Conservation (phyloP, 2,797 vertebrate genomes). For the Acanthurus leucopareius region DNA sequence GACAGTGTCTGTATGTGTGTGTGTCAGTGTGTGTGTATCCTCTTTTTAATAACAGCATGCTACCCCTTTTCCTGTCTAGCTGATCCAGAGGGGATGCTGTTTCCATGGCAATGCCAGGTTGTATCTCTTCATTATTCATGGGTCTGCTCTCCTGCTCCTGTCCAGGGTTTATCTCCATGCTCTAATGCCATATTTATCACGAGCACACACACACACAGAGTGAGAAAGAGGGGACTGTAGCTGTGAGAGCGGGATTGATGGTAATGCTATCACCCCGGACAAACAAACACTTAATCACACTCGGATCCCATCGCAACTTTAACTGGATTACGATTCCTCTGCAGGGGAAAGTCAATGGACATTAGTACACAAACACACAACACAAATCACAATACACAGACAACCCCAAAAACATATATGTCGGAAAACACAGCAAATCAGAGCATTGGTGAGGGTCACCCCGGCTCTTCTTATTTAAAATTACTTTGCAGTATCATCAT, state of each 20-base stretch:
- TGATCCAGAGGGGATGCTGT: conserved; percentile 73
- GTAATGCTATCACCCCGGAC: conserved; percentile 64
- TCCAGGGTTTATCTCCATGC: conserved; percentile 77
- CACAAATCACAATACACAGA: conserved; percentile 30
- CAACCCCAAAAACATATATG: conserved; percentile 12
- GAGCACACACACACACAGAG: conserved; percentile 45
- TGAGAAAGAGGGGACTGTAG: conserved; percentile 45
- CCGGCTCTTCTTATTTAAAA: not conserved
- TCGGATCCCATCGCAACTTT: conserved; percentile 71
- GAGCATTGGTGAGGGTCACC: conserved; percentile 8
- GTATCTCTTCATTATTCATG: conserved; percentile 83
- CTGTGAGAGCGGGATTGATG: conserved; percentile 68
- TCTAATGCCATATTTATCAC: conserved; percentile 75
- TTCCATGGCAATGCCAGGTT: conserved; percentile 82
- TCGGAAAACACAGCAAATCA: not conserved
- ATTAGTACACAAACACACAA: conserved; percentile 29
- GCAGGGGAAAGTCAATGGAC: conserved; percentile 65
- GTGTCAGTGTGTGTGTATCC: conserved; percentile 2
- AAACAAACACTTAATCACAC: conserved; percentile 82
- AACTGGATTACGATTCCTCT: conserved; percentile 72
- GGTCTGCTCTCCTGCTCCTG: conserved; percentile 67
- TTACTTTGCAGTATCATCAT: not conserved
- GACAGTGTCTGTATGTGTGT: conserved; percentile 1
- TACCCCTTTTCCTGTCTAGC: conserved; percentile 56
- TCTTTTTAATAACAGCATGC: conserved; percentile 70